Conservation (phyloP, 2,797 vertebrate species). For the Betta splendens region DNA sequence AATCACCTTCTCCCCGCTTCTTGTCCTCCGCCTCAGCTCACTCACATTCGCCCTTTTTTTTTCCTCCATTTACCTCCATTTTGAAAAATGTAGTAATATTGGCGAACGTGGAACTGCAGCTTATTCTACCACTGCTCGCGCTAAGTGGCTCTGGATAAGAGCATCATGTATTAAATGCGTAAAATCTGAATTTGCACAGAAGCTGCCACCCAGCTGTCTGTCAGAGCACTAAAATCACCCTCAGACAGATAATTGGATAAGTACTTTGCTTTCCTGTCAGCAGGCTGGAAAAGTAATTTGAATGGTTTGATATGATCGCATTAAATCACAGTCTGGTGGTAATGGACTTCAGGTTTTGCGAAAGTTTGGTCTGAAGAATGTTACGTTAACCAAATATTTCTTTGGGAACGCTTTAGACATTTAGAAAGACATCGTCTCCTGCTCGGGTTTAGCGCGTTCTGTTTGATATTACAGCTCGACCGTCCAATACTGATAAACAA, state of each 20-base stretch:
- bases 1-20: constrained; percentile 32
- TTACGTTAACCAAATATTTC: no score
- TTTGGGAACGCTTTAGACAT: no score
- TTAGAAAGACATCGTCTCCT: constrained; percentile 8
- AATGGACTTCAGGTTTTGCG: not conserved
- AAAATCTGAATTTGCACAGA: constrained; percentile 12
- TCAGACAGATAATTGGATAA: constrained; percentile 50
- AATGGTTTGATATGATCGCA: constrained; percentile 42
- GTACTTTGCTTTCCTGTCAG: constrained; percentile 26
- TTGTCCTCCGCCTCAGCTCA: constrained; percentile 24
- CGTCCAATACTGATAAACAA: constrained; percentile 12
- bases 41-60: constrained; percentile 40
- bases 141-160: constrained; percentile 46
- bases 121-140: constrained; percentile 27
- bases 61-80: not conserved
- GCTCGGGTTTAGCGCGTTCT: constrained; percentile 20
- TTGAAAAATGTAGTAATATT: constrained; percentile 16
- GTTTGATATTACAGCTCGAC: constrained; percentile 27
- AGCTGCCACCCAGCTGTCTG: constrained; percentile 10
- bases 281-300: constrained; percentile 7
- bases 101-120: constrained; percentile 28
- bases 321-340: constrained; percentile 23
- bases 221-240: constrained; percentile 22
- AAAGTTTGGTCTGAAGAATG: not conserved
- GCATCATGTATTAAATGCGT: constrained; percentile 36